Evolutionary conservation across 2,797 vertebrate species (phyloP), one percentile per base, ranked within the genome.

Genomic region (Anguilla anguilla): DNA sequence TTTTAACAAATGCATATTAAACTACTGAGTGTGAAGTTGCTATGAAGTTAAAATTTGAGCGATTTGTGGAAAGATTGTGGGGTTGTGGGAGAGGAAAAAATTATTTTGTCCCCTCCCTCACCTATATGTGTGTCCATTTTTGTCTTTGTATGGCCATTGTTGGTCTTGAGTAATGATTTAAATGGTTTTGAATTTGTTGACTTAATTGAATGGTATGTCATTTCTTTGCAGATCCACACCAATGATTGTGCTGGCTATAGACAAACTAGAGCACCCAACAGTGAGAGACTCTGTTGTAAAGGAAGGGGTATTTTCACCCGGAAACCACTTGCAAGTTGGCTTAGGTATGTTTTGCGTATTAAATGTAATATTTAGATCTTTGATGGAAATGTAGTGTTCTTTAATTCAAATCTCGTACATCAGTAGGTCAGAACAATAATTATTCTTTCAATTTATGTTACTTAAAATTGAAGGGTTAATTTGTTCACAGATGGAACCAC

Each of bases 191-290:
- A 43, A 17, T 43, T 49, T 82, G 19, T 81, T 87, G 53, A 51
- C 83, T 87, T 85, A 87, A 84, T 86, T 84, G 61, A 64, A 64
- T 69, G 84, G 79, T 85, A 59, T 46, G 39, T 19, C 39, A 87
- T 90, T 83, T 90, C 22, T 72, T 88, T 86, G 43, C 91, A 93
- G 92, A 92, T 89, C 91, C 88, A 90, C 90, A 90, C 92, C 91
- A 93, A 93, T 93, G 92, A 88, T 93, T 90, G 90, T 90, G 91
- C 90, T 89, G 89, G 90, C 89, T 89, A 88, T 89, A 92, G 91
- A 92, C 83, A 90, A 93, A 90, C 88, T 90, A 81, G 87, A 91
- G 88, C 91, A 90, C 89, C 91, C 88, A 89, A 83, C 83, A 77
- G 89, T 89, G 85, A 91, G 88, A 91, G 87, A 89, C 90, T 91